Evolutionary conservation across 2,113 vertebrate species (phyloP).

Genomic region (Phylloscopus trochiloides): DNA sequence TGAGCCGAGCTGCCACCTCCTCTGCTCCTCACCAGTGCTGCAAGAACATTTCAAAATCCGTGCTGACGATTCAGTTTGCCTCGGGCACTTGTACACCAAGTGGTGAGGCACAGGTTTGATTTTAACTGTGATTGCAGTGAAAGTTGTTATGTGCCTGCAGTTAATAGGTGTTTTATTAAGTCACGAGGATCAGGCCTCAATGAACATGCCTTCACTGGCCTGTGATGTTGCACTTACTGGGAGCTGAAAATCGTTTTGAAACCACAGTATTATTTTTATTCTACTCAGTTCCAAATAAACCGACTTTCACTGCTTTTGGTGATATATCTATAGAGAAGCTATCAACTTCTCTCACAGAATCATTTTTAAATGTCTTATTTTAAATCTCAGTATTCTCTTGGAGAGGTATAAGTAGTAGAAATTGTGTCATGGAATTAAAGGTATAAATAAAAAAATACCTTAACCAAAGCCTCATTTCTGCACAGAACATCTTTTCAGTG

Average conservation of each 20-base stretch:
- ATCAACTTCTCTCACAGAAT: not conserved
- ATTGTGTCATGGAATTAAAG: not conserved
- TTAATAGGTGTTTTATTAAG: constrained; percentile 43
- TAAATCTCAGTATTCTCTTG: not conserved
- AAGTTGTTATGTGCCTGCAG: not conserved
- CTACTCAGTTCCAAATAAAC: not conserved
- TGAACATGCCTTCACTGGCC: not conserved
- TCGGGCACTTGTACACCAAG: not conserved
- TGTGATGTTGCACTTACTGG: not conserved
- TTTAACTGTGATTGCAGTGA: not conserved
- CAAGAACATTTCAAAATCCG: accelerated
- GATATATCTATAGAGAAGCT: not conserved
- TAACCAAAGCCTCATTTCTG: not conserved
- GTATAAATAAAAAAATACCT: not conserved
- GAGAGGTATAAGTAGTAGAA: not conserved
- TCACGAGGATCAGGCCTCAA: not conserved
- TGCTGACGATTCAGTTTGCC: not conserved
- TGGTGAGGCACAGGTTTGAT: not conserved
- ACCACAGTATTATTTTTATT: not conserved
- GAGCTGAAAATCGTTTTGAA: not conserved
- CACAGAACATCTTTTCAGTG: not conserved
- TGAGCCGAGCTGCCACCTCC: accelerated
- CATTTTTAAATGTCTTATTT: not conserved
- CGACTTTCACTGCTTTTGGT: not conserved
- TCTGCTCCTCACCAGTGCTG: accelerated